Base-by-base conservation (phyloP, 2,888 invertebrate genomes). In the Ditula angustiorana region DNA sequence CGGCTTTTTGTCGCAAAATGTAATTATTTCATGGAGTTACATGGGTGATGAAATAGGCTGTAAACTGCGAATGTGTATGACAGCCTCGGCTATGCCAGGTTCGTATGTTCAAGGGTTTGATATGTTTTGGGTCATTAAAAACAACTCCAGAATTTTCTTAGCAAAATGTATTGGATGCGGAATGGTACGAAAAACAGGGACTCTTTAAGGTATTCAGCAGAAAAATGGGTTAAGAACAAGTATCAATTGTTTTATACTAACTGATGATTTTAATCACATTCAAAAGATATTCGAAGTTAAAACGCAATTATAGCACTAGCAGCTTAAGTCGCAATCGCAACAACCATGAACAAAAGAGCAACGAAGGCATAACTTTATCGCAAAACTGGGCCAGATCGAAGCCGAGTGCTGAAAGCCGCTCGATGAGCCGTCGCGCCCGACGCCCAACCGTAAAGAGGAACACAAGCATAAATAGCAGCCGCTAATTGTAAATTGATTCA, bases 1-100 rank as follows among this genome's bases (percentile, higher is more conserved):
- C 35, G 56, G 49, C 49, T 62, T 62, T 62, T 56, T 62, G 61
- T 47, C 37, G 76, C 77, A 80, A 73, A 82, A 84, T 81, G 79
- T 78, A 77, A 62, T 62, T 62, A 62, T 62, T 56, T 23, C 28
- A 33, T 23, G 13, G 47, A 47, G 35, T 30, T 23, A 28, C 35
- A 23, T 24, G 52, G 60, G 23, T 52, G 62, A 49, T 37, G 49
- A 37, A 41, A 62, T 56, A 49, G 53, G 56, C 62, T 47, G 55
- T 37, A 37, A 55, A 30, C 28, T 55, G 62, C 1, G 49, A 59
- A 49, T 56, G 41, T 16, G 59, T 56, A 50, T 60, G 59, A 44
- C 52, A 52, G 19, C 13, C n/a, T n/a, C n/a, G 41, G 11, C 21
- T 16, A 11, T 11, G 23, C 11, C n/a, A n/a, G 30, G 28, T 50